A percentile compares a stretch with the other conserved stretches of the same genome.
These are phyloP conservation scores for Callionymus lyra DNA, from an alignment of 2,113 vertebrate genomes.

Conservation along the genomic window DNA sequence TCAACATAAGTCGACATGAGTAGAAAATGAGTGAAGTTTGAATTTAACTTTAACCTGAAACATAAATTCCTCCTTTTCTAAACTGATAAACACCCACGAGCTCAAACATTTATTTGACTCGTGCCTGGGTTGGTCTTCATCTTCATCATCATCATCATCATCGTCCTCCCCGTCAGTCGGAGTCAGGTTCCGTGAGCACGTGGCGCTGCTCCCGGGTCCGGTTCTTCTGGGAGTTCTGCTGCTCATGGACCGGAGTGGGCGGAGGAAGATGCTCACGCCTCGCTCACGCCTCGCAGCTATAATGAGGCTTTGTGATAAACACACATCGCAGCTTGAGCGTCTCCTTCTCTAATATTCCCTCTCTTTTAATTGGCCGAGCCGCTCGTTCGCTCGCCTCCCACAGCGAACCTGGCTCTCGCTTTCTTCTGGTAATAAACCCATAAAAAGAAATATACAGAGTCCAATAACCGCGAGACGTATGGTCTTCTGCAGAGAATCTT, in stretches of 20 bases:
- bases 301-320: conserved; percentile 23
- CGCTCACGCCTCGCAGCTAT: conserved; percentile 12
- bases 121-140: conserved; percentile 10
- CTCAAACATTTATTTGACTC: no score
- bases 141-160: conserved; percentile 6
- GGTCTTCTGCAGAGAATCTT: conserved; percentile 10
- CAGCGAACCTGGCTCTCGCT: conserved; percentile 3
- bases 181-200: conserved; percentile 7
- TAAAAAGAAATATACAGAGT: conserved; percentile 11
- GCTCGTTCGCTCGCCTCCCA: conserved; percentile 7
- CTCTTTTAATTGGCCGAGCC: conserved; percentile 9
- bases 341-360: conserved; percentile 3
- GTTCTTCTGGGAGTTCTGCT: conserved; percentile 3
- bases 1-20: no score
- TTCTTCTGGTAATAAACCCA: conserved; percentile 21
- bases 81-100: no score
- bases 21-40: no score
- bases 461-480: conserved; percentile 5
- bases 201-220: conserved; percentile 1
- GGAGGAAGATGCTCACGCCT: conserved; percentile 15
- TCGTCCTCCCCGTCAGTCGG: background rate
- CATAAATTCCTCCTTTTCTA: no score
- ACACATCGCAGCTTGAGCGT: conserved; percentile 14
- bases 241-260: conserved; percentile 10
- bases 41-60: no score